phyloP scores from a whole-genome alignment of 2,113 vertebrate genomes.

The Mormyrus lacerda region DNA sequence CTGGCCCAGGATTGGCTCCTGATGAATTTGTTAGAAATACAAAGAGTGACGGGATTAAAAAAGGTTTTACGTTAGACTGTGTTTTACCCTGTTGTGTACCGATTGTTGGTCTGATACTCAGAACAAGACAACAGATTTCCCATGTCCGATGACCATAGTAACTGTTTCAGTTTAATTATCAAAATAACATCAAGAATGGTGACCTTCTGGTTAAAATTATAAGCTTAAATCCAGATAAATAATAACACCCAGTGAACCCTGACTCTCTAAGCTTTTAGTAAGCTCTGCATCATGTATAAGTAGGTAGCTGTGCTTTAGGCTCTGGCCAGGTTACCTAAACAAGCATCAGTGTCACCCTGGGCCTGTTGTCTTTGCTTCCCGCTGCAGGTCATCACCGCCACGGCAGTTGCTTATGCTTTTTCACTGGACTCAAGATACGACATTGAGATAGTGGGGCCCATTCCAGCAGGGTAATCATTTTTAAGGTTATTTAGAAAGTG shows the following conservation, averaged over 20 bases:
- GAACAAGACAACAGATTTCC: not conserved
- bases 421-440: slow-evolving; percentile 73
- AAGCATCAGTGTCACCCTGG: not conserved
- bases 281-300: not conserved
- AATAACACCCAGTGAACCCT: not conserved
- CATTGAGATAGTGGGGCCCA: slow-evolving; percentile 78
- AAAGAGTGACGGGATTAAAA: not conserved
- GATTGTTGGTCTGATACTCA: not conserved
- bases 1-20: not conserved
- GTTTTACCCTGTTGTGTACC: not conserved
- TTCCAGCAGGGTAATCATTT: slow-evolving; percentile 72
- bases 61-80: not conserved
- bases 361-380: slow-evolving; percentile 7
- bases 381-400: slow-evolving; percentile 74
- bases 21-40: not conserved
- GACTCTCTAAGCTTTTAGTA: not conserved
- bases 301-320: not conserved
- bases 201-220: not conserved
- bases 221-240: not conserved
- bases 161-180: not conserved
- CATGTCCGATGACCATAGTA: not conserved
- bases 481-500: not conserved
- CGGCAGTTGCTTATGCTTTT: slow-evolving; percentile 68
- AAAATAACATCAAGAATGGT: not conserved
- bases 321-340: not conserved